A percentile compares a stretch with the other conserved stretches of the same genome.
Conservation (phyloP, 2,113 vertebrate genomes). For the Columba livia region DNA sequence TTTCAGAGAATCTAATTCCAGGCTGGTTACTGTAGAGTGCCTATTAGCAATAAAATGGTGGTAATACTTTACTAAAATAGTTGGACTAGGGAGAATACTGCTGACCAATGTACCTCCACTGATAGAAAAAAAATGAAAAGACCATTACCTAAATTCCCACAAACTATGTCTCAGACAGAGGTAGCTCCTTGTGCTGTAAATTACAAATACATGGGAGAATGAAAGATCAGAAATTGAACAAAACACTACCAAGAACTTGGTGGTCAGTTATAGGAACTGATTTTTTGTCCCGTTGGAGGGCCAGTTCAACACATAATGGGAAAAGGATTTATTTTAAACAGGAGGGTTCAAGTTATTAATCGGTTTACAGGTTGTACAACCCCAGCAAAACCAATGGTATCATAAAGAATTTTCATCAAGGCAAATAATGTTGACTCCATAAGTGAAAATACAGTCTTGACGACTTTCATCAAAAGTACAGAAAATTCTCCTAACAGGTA, state of each 20-base stretch:
- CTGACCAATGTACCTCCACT: background rate
- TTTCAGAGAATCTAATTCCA: background rate
- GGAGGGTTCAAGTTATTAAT: background rate
- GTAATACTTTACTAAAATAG: background rate
- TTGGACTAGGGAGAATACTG: background rate
- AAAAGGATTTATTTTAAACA: background rate
- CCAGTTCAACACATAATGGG: background rate
- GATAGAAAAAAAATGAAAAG: background rate
- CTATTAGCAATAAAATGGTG: background rate
- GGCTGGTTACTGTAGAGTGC: slow-evolving; percentile 1
- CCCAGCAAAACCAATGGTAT: background rate
- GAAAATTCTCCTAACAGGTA: background rate
- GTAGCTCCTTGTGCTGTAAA: background rate
- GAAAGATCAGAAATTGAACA: background rate
- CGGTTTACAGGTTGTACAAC: background rate
- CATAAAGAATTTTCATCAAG: background rate
- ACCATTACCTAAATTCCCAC: background rate
- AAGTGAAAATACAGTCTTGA: background rate
- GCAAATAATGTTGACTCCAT: background rate
- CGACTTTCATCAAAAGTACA: background rate
- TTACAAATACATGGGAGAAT: background rate
- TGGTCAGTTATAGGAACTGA: background rate
- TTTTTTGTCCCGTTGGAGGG: background rate
- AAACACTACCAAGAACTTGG: background rate
- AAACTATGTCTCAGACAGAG: background rate